Conservation (phyloP, 1,140 invertebrate genomes). For the Cylas formicarius region DNA sequence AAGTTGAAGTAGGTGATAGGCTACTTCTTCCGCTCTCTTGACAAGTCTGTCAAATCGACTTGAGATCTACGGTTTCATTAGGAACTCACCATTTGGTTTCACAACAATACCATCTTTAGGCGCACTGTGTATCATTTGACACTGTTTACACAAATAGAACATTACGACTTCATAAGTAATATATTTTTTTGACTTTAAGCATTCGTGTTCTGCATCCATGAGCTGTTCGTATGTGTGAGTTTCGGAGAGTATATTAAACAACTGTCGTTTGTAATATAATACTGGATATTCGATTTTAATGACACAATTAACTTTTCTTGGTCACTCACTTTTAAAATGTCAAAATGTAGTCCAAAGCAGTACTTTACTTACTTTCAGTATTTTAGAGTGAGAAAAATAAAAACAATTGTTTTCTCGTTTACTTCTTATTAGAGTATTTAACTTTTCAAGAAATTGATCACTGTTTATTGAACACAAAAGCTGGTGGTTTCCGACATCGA, state of each 20-base stretch:
- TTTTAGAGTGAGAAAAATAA: constrained; percentile 23
- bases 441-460: constrained; percentile 18
- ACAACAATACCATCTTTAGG: constrained; percentile 30
- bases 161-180: constrained; percentile 26
- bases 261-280: constrained; percentile 32
- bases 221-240: constrained; percentile 27
- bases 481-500: too few relatives aligned
- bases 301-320: constrained; percentile 29
- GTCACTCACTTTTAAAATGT: constrained; percentile 23
- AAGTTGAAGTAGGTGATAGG: too few relatives aligned
- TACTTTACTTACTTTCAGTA: constrained; percentile 14
- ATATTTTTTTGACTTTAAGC: constrained; percentile 27
- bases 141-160: constrained; percentile 30
- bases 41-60: too few relatives aligned
- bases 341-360: constrained; percentile 23
- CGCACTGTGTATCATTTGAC: constrained; percentile 25
- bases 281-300: constrained; percentile 28
- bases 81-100: constrained; percentile 32
- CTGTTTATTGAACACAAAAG: constrained; percentile 15
- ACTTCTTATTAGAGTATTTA: constrained; percentile 12
- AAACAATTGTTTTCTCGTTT: constrained; percentile 25
- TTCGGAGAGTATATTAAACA: constrained; percentile 31
- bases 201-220: constrained; percentile 35
- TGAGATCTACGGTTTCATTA: too few relatives aligned
- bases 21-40: too few relatives aligned